Percentiles rank a stretch among this genome's conserved stretches.
Evolutionary conservation across 1,140 invertebrate genomes (phyloP).

Genomic region (Nilaparvata lugens): DNA sequence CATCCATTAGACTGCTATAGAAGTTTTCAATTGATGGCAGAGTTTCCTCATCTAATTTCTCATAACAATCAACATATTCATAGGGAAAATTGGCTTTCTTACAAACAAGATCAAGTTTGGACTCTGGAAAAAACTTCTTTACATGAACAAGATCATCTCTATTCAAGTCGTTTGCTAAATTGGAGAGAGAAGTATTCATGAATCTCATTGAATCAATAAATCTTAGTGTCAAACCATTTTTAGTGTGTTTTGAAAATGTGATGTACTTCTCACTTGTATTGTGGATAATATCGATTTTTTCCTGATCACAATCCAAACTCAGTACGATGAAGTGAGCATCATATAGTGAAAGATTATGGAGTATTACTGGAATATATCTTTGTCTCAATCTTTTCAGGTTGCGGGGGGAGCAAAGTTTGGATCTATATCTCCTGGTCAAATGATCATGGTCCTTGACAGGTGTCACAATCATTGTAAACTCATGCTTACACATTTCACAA

Average conservation of each 20-base stretch:
- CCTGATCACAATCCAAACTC: conserved; percentile 6
- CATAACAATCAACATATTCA: conserved; percentile 28
- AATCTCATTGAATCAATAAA: conserved; percentile 14
- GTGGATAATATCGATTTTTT: conserved; percentile 5
- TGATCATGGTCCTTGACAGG: conserved; percentile 6
- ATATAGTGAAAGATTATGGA: conserved; percentile 11
- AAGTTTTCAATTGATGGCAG: conserved; percentile 29
- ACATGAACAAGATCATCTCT: background rate
- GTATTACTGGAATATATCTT: conserved; percentile 4
- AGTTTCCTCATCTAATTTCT: conserved; percentile 29
- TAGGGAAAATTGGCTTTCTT: conserved; percentile 32
- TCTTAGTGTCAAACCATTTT: background rate
- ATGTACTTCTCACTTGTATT: conserved; percentile 14
- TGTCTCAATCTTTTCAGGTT: conserved; percentile 6
- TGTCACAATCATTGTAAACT: background rate
- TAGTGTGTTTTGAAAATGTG: conserved; percentile 9
- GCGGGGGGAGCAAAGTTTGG: background rate
- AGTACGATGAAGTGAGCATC: conserved; percentile 12
- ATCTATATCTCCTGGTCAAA: conserved; percentile 1
- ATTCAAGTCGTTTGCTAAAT: conserved; percentile 8
- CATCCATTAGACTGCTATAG: conserved; percentile 29
- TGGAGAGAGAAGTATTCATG: background rate
- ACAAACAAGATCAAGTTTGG: conserved; percentile 19
- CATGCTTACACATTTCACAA: conserved; percentile 7
- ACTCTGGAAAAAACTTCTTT: conserved; percentile 7